Percentiles rank a stretch among this genome's conserved stretches.
These are phyloP conservation scores for human DNA, from an alignment of 2,113 vertebrate species.

Conservation along the genomic window GRCh38 chr12:114523001-114523500, in stretches of 20 bases:
- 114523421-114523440: not conserved
- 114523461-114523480: not conserved
- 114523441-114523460: not conserved
- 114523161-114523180: no score
- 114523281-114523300: no score
- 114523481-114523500: no score
- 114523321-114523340: no score
- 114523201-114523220: no score
- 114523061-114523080: not conserved
- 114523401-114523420: not conserved
- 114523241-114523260: no score
- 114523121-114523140: not conserved
- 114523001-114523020: not conserved
- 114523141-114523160: not conserved
- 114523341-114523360: not conserved
- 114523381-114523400: not conserved
- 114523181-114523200: not conserved
- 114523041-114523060: not conserved
- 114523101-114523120: not conserved
- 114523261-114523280: no score
- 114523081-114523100: not conserved
- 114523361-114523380: no score
- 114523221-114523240: rapidly evolving
- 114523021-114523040: not conserved
- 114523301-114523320: not conserved